These are phyloP conservation scores for Callocephalon fimbriatum DNA, from an alignment of 2,113 vertebrate species.

Conservation along the genomic window DNA sequence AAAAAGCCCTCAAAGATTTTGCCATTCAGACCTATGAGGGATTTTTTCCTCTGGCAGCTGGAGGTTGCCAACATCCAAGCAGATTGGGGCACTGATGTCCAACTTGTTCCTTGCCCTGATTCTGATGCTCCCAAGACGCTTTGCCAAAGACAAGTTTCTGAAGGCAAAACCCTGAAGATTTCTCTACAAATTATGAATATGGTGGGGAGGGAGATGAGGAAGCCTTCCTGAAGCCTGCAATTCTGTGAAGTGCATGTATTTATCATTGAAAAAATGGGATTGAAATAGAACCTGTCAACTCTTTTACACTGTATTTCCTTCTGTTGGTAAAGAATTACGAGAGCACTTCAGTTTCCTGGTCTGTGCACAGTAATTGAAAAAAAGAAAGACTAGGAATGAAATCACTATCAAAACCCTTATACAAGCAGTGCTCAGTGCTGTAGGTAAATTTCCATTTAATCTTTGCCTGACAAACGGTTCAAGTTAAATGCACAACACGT, in stretches of 20 bases:
- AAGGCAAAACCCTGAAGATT: background rate
- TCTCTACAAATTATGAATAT: background rate
- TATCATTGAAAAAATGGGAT: background rate
- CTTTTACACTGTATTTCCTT: background rate
- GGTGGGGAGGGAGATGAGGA: background rate
- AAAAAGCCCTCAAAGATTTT: background rate
- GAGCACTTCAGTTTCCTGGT: background rate
- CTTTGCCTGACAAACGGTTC: background rate
- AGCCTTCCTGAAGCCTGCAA: background rate
- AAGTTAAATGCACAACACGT: background rate
- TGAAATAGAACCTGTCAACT: background rate
- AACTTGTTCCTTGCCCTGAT: background rate
- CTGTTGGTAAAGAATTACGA: background rate
- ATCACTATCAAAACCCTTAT: background rate
- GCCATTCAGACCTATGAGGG: background rate
- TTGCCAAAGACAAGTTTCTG: background rate
- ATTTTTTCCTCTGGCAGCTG: background rate
- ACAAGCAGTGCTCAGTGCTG: background rate
- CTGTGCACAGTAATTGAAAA: background rate
- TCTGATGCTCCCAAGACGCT: background rate
- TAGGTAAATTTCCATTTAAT: background rate
- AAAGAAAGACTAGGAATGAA: background rate
- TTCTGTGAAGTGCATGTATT: background rate
- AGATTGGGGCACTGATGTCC: background rate
- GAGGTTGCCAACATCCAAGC: background rate